phyloP scores from a whole-genome alignment of 2,888 invertebrate genomes.

The Chorisops tibialis region DNA sequence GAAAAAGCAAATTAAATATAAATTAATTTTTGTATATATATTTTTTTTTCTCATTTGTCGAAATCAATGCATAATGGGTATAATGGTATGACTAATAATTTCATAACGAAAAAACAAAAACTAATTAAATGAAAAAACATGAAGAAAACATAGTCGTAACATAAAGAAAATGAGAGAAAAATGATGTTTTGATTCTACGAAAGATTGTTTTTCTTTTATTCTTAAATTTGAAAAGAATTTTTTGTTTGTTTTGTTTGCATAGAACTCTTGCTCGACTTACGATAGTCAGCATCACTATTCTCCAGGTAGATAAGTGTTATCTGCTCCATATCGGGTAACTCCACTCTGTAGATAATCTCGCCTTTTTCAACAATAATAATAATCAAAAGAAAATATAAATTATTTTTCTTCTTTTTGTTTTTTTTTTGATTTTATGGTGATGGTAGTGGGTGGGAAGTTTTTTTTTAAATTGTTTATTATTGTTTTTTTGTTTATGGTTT shows the following conservation, averaged over 20 bases:
- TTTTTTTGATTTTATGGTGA: conserved; percentile 34
- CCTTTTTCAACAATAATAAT: conserved; percentile 54
- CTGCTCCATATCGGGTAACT: conserved; percentile 91
- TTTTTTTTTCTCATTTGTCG: too few relatives aligned
- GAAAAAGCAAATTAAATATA: too few relatives aligned
- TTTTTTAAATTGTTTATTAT: conserved; percentile 18
- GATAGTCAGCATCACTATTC: conserved; percentile 62
- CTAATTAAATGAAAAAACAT: too few relatives aligned
- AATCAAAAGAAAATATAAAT: conserved; percentile 31
- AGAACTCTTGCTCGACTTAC: conserved; percentile 50
- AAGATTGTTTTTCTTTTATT: conserved; percentile 16
- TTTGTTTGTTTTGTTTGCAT: conserved; percentile 34
- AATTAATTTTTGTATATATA: too few relatives aligned
- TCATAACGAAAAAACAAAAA: too few relatives aligned
- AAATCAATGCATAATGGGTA: too few relatives aligned
- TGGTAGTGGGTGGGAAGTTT: conserved; percentile 28
- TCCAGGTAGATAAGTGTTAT: conserved; percentile 91
- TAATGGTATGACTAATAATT: too few relatives aligned
- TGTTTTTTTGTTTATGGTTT: neutral
- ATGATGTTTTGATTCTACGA: conserved; percentile 4
- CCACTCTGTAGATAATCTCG: conserved; percentile 91
- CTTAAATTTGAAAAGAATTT: conserved; percentile 7
- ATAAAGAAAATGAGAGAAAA: conserved; percentile 2
- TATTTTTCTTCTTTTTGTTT: conserved; percentile 34
- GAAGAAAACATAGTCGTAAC: neutral